A percentile compares a stretch with the other conserved stretches of the same genome.
These are phyloP conservation scores for Eueides isabella DNA, from an alignment of 1,140 invertebrate species.

Conservation along the genomic window DNA sequence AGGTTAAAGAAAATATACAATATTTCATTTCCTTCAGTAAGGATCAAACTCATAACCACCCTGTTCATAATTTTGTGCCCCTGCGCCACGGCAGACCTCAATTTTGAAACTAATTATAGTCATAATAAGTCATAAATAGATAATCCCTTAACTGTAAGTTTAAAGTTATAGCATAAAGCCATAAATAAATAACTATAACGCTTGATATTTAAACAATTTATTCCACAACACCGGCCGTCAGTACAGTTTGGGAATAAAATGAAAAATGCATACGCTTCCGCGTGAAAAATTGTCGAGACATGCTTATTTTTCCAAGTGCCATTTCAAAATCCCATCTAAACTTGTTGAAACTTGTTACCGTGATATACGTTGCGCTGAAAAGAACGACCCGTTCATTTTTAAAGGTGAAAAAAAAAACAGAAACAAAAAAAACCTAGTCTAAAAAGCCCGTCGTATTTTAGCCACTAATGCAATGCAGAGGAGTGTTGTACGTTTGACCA, in stretches of 20 bases:
- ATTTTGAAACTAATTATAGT: no score
- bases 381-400: neutral
- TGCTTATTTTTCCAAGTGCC: slow-evolving; percentile 4
- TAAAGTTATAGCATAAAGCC: no score
- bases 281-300: slow-evolving; percentile 13
- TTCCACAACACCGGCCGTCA: neutral
- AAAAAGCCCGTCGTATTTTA: neutral
- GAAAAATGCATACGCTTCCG: slow-evolving; percentile 1
- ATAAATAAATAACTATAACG: neutral
- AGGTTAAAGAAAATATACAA: no score
- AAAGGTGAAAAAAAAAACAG: neutral
- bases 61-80: no score
- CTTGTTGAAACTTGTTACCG: slow-evolving; percentile 5
- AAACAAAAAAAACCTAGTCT: neutral
- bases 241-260: neutral
- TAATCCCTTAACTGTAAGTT: neutral
- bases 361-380: neutral
- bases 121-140: no score
- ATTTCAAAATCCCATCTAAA: slow-evolving; percentile 12
- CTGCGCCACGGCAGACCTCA: no score
- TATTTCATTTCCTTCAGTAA: no score
- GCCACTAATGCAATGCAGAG: no score
- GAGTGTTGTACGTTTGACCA: no score
- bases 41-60: no score
- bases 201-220: neutral